These are phyloP conservation scores for Amazona vittata DNA, from an alignment of 2,113 vertebrate species.

Conservation along the genomic window DNA sequence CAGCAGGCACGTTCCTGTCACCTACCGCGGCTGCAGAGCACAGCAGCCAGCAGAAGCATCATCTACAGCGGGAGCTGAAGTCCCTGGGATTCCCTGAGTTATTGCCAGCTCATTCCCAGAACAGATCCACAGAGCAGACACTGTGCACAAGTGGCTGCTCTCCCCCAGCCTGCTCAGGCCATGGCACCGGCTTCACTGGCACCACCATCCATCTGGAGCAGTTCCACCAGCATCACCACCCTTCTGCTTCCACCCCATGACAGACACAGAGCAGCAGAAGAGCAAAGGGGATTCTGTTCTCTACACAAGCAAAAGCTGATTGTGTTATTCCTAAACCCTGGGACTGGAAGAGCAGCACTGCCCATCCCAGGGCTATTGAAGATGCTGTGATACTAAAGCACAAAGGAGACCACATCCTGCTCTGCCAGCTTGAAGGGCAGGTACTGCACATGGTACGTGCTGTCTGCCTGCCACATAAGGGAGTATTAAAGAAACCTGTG, in stretches of 20 bases:
- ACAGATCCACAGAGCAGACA: not conserved
- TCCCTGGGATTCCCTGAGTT: not conserved
- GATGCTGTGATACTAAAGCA: not conserved
- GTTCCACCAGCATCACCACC: fast-evolving
- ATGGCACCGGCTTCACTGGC: fast-evolving
- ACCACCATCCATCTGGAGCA: fast-evolving
- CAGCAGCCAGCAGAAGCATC: not conserved
- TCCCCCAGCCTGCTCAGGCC: not conserved
- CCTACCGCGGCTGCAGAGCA: not conserved
- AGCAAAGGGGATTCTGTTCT: not conserved
- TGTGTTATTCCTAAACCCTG: not conserved
- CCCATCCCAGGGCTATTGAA: not conserved
- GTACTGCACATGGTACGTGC: fast-evolving
- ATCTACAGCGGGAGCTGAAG: not conserved
- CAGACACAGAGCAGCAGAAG: not conserved
- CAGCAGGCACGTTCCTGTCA: not conserved
- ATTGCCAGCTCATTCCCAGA: not conserved
- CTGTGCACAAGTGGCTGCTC: not conserved
- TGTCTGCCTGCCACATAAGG: not conserved
- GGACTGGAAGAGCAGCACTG: fast-evolving
- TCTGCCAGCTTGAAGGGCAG: not conserved
- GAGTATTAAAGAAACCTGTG: not conserved
- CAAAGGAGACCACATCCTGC: not conserved
- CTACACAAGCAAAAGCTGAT: not conserved
- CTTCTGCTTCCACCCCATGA: fast-evolving